Evolutionary conservation across 2,797 vertebrate species (phyloP), one percentile per base, ranked within the genome.

Genomic region (Todus mexicanus): DNA sequence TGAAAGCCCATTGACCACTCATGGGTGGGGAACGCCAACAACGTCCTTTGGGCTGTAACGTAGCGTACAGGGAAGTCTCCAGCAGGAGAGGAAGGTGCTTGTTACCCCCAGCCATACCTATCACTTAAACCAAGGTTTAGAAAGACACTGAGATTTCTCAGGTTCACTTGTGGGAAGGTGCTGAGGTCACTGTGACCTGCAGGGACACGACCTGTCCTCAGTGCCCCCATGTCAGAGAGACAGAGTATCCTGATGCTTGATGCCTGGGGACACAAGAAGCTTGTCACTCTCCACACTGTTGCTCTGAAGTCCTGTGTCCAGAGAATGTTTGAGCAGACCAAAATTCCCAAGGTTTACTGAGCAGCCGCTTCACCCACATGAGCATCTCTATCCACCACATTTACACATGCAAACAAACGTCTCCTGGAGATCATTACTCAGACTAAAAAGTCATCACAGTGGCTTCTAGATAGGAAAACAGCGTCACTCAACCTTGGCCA

Each of bases 41-140:
- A 48, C 5, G 16, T 9, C 2, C 1, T 56, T 4, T 43, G 68
- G 50, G 40, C 37, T 68, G 26, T 33, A 42, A 61, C 2, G 0
- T 15, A n/a, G 26, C 1, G 1, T 6, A 5, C 15, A 25, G 35
- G 8, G 5, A 40, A 38, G 26, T 8, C 70, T 69, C 38, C 42
- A 50, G 40, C 0, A 0, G 4, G 20, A 56, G 11, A 56, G 31
- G 33, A 51, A 12, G 29, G 21, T 23, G 25, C 25, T 45, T 2
- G 0, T 20, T 31, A 8, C 16, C 42, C 60, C 56, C 1, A 1
- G 38, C 3, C 51, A 21, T 2, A 6, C 1, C 0, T 9, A 5
- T 19, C 26, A 25, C 10, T 22, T 12, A 56, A 50, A 57, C 27
- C n/a, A 7, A 38, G 60, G 23, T 60, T 69, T 12, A 31, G 8